Base-by-base conservation (phyloP, 2,113 vertebrate genomes). In the Poeciliopsis retropinna region DNA sequence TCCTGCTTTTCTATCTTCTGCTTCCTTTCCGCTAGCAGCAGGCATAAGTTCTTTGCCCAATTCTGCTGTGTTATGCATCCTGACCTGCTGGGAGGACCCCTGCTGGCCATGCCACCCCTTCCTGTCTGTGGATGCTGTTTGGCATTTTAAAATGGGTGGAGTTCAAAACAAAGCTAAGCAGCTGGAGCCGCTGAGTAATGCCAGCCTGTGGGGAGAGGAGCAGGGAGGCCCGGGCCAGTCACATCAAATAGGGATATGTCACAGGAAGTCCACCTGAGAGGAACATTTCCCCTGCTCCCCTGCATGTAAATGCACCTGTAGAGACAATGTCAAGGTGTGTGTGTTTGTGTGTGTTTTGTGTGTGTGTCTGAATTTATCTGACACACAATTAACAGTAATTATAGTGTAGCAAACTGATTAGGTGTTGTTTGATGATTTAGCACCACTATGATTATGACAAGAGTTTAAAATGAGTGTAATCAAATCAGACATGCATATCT, bases 131-230 rank as follows among this genome's bases (percentile, higher is more conserved):
- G 67, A 72, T 80, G 86, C 75, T 75, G 87, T 72, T 67, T 89
- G 91, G 80, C 89, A 86, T 93, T 93, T 93, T 72, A 65, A 76
- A 86, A 68, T 75, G 75, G 79, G 81, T 66, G 81, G 73, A 88
- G 88, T 89, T 91, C 77, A 88, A 82, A 84, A 87, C 73, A 83
- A 83, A 87, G 60, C 27, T 39, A 66, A 86, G 75, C 91, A 92
- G 89, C 83, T 89, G 86, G 83, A 81, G 70, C 73, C 47, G 31
- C 76, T 78, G 82, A 86, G 69, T 88, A 82, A 91, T 85, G 80
- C 54, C 75, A 79, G 57, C 78, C 70, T 85, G 83, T 61, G 60
- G 87, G 61, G 81, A 80, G 68, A 63, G 31, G 54, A 69, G 70
- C 61, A 68, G 69, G 73, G 80, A 80, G 61, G 78, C 73, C 78